These are phyloP conservation scores for Sinodicranocentrus sp. DNA, from an alignment of 2,888 invertebrate genomes.

Conservation along the genomic window DNA sequence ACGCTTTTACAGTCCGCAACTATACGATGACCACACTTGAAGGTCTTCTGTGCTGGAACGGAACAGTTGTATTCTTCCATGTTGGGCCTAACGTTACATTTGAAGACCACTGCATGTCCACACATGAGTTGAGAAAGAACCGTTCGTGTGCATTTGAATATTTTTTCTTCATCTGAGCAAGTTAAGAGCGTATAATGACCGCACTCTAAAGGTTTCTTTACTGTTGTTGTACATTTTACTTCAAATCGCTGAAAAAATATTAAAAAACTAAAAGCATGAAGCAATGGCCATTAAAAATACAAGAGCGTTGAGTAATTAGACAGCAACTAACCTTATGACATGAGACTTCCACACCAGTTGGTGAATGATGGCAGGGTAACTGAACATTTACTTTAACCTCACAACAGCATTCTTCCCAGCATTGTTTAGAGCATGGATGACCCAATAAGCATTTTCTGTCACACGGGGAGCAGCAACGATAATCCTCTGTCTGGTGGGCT, in stretches of 20 bases:
- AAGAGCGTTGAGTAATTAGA: too few relatives aligned
- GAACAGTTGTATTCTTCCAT: background rate
- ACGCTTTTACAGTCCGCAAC: too few relatives aligned
- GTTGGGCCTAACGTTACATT: background rate
- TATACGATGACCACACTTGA: too few relatives aligned
- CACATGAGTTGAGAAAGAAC: background rate
- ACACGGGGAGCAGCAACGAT: background rate
- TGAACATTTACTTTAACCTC: background rate
- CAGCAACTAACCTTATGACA: slow-evolving; percentile 35
- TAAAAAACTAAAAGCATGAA: background rate
- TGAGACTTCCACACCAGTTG: background rate
- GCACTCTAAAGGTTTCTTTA: background rate
- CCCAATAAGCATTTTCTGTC: background rate
- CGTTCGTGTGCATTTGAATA: background rate
- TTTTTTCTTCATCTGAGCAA: background rate
- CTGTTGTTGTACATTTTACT: background rate
- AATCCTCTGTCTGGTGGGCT: slow-evolving; percentile 1
- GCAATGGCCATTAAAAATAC: too few relatives aligned
- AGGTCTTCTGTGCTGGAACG: background rate
- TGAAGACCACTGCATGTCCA: background rate
- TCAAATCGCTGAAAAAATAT: background rate
- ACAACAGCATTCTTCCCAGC: slow-evolving; percentile 18
- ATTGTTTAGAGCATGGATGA: slow-evolving; percentile 4
- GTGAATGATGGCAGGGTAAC: background rate
- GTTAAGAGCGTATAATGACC: background rate